These are phyloP conservation scores for Ophioninae sp. DNA, from an alignment of 2,888 invertebrate genomes.

Conservation along the genomic window DNA sequence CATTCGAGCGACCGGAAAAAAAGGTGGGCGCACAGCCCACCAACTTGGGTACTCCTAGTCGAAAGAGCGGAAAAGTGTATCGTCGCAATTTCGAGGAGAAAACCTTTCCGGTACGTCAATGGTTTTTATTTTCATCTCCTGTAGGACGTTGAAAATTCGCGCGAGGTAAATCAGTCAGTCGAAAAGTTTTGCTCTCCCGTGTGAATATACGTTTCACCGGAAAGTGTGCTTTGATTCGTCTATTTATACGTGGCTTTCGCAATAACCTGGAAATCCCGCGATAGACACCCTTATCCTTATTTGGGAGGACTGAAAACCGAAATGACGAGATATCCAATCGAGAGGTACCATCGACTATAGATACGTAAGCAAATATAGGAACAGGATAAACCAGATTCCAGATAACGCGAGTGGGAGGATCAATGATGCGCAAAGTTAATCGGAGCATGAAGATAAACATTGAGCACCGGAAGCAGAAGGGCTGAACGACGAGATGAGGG, in stretches of 20 bases:
- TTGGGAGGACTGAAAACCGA: neutral
- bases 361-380: neutral
- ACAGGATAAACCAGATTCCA: neutral
- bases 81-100: conserved; percentile 9
- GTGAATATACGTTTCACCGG: conserved; percentile 1
- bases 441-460: conserved; percentile 59
- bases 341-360: conserved; percentile 1
- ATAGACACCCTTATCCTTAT: neutral
- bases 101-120: neutral
- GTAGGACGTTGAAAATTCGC: conserved; percentile 37
- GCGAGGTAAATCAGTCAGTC: conserved; percentile 53
- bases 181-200: conserved; percentile 38
- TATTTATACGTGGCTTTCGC: neutral
- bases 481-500: neutral
- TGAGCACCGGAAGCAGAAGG: conserved; percentile 8
- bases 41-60: neutral
- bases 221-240: neutral
- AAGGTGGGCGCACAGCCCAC: neutral
- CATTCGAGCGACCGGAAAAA: neutral
- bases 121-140: neutral
- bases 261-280: neutral
- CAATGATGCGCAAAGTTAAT: conserved; percentile 58
- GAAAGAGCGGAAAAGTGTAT: neutral
- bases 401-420: conserved; percentile 20
- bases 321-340: conserved; percentile 23